Conservation (phyloP, 2,797 vertebrate genomes). For the Momotus momota region DNA sequence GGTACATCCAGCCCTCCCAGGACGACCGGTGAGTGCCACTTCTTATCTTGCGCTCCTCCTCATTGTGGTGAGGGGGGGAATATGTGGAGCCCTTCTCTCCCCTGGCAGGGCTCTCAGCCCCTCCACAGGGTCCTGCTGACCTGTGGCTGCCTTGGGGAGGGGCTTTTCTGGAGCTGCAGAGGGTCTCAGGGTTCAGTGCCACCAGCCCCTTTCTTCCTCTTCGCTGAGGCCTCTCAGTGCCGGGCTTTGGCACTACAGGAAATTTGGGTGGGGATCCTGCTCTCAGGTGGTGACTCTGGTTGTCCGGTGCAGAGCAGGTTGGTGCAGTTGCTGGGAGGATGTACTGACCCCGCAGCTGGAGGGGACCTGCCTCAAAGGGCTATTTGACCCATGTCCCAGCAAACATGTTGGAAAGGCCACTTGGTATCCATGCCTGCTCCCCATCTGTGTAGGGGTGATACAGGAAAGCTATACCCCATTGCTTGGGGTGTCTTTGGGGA, state of each 20-base stretch:
- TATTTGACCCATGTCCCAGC: not conserved
- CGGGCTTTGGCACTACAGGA: not conserved
- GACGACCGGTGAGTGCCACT: constrained; percentile 90
- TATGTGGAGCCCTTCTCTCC: not conserved
- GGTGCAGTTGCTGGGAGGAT: not conserved
- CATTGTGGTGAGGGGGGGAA: not conserved
- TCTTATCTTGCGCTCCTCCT: not conserved
- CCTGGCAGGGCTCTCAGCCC: not conserved
- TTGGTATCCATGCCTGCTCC: not conserved
- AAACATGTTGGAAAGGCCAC: not conserved
- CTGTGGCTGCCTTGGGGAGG: not conserved
- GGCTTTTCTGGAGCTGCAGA: not conserved
- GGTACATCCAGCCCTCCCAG: constrained; percentile 88
- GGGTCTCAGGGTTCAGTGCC: not conserved
- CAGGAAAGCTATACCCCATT: not conserved
- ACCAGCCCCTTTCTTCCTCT: not conserved
- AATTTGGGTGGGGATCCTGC: not conserved
- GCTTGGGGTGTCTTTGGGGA: not conserved
- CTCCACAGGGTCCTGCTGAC: not conserved
- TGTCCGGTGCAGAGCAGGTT: not conserved
- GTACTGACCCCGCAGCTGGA: accelerated
- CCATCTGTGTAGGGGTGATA: accelerated
- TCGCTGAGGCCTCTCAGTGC: not conserved
- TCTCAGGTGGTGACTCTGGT: not conserved
- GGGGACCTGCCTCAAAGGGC: not conserved